phyloP scores from a whole-genome alignment of 2,113 vertebrate species.

The Barnardius zonarius region DNA sequence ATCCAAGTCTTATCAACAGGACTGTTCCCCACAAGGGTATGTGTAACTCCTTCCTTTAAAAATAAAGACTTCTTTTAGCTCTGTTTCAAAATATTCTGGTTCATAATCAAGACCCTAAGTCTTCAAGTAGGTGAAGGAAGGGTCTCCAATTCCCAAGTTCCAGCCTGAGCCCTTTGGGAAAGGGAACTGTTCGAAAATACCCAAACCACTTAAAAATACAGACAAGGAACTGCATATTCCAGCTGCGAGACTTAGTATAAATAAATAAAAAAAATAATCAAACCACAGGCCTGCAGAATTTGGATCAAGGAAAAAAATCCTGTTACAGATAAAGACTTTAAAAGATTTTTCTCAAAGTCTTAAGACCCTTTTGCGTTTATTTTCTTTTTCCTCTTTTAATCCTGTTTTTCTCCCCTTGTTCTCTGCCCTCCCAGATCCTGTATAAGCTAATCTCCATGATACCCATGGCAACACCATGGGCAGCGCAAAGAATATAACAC shows the following conservation, averaged over 20 bases:
- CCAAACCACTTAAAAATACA: neutral
- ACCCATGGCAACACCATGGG: neutral
- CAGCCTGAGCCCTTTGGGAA: neutral
- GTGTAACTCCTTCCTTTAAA: neutral
- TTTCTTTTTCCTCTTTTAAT: neutral
- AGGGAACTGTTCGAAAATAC: neutral
- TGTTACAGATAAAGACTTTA: slow-evolving; percentile 33
- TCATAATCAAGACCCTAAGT: neutral
- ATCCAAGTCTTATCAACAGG: neutral
- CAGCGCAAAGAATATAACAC: neutral
- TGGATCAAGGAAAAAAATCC: slow-evolving; percentile 13
- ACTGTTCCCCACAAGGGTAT: neutral
- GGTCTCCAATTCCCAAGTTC: neutral
- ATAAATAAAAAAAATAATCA: neutral
- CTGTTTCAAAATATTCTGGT: neutral
- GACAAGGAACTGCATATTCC: neutral
- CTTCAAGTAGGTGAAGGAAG: neutral
- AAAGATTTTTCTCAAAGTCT: neutral
- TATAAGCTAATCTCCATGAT: neutral
- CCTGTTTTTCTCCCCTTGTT: slow-evolving; percentile 34
- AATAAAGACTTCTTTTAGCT: neutral
- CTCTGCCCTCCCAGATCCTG: neutral
- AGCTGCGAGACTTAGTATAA: neutral
- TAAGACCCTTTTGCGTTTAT: neutral
- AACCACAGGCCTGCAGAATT: neutral